Conservation (phyloP, 2,888 invertebrate genomes). For the Sesamia inferens region DNA sequence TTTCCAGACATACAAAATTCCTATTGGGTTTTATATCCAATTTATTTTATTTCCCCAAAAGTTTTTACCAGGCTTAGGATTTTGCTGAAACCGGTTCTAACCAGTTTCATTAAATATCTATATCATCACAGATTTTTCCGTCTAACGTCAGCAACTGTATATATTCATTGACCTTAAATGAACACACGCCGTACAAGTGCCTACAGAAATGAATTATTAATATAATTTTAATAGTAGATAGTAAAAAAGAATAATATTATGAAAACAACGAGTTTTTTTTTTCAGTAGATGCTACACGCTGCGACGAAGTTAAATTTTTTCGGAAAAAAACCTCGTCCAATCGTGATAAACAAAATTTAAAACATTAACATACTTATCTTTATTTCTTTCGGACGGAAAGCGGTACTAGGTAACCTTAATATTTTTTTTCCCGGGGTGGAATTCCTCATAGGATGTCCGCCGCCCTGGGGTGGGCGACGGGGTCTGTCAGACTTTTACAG, state of each 20-base stretch:
- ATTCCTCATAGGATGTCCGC: too few relatives aligned
- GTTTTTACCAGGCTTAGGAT: background rate
- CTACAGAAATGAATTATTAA: background rate
- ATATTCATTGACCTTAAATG: constrained; percentile 22
- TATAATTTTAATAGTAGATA: too few relatives aligned
- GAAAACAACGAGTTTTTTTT: constrained; percentile 24
- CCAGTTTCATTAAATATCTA: constrained; percentile 1
- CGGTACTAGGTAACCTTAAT: too few relatives aligned
- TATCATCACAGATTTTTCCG: constrained; percentile 9
- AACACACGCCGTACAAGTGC: background rate
- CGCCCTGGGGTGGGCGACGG: too few relatives aligned
- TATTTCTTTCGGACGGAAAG: too few relatives aligned
- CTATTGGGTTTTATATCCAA: background rate
- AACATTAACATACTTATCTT: too few relatives aligned
- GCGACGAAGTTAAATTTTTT: background rate
- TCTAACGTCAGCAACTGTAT: constrained; percentile 12
- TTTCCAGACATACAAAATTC: background rate
- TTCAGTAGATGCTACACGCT: background rate
- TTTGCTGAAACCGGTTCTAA: background rate
- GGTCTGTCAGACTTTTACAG: too few relatives aligned
- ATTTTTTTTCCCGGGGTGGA: too few relatives aligned
- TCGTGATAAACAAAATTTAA: background rate
- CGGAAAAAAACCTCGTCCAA: background rate
- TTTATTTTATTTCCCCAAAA: background rate
- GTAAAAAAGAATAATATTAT: constrained; percentile 13